phyloP scores from a whole-genome alignment of 2,888 invertebrate genomes.

The Cheilosia urbana region DNA sequence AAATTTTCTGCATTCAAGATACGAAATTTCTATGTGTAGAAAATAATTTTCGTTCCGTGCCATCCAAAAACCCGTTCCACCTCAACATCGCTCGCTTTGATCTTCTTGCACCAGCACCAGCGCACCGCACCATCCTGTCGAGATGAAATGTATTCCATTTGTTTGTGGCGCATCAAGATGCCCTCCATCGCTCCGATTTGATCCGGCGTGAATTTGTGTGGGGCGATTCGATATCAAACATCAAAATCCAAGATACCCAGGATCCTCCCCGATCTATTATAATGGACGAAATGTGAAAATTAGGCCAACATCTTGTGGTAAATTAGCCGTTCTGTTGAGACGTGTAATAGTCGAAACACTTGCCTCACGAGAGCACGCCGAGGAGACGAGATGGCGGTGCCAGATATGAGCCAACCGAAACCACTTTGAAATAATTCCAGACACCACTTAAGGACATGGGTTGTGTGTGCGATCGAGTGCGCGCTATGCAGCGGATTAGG shows the following conservation, averaged over 20 bases:
- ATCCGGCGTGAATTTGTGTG: slow-evolving; percentile 32
- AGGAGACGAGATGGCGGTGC: slow-evolving; percentile 71
- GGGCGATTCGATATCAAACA: slow-evolving; percentile 62
- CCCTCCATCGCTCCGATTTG: slow-evolving; percentile 31
- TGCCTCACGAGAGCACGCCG: slow-evolving; percentile 58
- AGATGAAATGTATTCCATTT: slow-evolving; percentile 55
- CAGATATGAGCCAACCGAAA: slow-evolving; percentile 65
- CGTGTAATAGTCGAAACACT: slow-evolving; percentile 60
- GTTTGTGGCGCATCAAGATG: slow-evolving; percentile 68
- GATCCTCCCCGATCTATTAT: slow-evolving; percentile 63
- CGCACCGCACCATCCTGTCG: slow-evolving; percentile 17
- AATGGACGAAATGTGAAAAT: slow-evolving; percentile 71
- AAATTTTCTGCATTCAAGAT: no score
- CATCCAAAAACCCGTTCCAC: slow-evolving; percentile 49
- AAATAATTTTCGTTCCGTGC: no score
- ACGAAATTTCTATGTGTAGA: no score
- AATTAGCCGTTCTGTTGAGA: slow-evolving; percentile 55
- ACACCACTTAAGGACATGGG: slow-evolving; percentile 69
- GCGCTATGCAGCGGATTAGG: slow-evolving; percentile 46
- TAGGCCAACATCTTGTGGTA: slow-evolving; percentile 68
- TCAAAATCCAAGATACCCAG: slow-evolving; percentile 42
- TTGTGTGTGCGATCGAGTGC: slow-evolving; percentile 41
- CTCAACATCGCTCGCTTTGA: slow-evolving; percentile 54
- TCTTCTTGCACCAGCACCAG: slow-evolving; percentile 24
- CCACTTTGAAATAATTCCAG: slow-evolving; percentile 68